These are phyloP conservation scores for Drosophila falleni DNA, from an alignment of 2,888 invertebrate species.

Conservation along the genomic window DNA sequence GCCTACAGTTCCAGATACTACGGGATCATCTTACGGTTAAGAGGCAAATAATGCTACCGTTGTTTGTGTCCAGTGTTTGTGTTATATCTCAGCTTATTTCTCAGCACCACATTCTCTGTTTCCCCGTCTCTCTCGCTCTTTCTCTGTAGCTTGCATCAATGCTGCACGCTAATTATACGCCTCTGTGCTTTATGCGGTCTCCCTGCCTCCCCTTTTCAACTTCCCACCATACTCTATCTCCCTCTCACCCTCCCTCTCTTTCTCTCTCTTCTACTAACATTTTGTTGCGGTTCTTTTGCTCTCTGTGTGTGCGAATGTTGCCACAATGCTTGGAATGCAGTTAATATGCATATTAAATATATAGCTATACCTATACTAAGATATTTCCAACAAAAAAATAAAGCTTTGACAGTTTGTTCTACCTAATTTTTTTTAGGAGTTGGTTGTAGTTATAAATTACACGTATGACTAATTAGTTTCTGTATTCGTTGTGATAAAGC, in stretches of 20 bases:
- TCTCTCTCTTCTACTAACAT: conserved; percentile 2
- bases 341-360: conserved; percentile 58
- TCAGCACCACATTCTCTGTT: conserved; percentile 33
- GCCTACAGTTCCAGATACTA: conserved; percentile 31
- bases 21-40: conserved; percentile 68
- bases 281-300: conserved; percentile 69
- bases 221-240: not conserved
- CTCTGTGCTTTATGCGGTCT: conserved; percentile 79
- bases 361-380: not conserved
- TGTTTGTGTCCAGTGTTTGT: not conserved
- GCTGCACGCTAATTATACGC: conserved; percentile 79
- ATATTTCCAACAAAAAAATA: conserved; percentile 4
- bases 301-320: conserved; percentile 21
- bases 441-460: conserved; percentile 8
- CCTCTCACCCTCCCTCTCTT: not conserved
- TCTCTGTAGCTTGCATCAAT: conserved; percentile 62
- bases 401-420: conserved; percentile 22
- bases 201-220: not conserved
- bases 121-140: not conserved
- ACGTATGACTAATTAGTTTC: conserved; percentile 43
- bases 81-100: conserved; percentile 9
- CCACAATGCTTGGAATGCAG: conserved; percentile 72
- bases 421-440: conserved; percentile 6
- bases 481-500: conserved; percentile 12
- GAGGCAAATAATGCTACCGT: conserved; percentile 15